phyloP scores from a whole-genome alignment of 2,113 vertebrate species.

The Excalfactoria chinensis region DNA sequence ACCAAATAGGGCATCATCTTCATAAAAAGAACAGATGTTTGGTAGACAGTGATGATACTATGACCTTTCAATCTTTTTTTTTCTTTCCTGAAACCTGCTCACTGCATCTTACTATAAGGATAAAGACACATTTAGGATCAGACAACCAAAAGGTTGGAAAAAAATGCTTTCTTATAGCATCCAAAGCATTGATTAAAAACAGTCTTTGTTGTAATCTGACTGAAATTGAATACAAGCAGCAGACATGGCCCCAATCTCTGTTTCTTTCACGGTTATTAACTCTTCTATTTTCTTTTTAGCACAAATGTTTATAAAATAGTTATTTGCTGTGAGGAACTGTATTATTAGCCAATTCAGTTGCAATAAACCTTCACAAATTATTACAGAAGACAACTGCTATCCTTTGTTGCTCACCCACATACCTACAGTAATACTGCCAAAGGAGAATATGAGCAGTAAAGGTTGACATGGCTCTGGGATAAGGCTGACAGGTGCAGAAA shows the following conservation, averaged over 20 bases:
- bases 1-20: not conserved
- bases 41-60: not conserved
- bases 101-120: not conserved
- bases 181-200: not conserved
- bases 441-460: not conserved
- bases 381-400: not conserved
- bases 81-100: not conserved
- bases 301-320: not conserved
- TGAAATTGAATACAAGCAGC: not conserved
- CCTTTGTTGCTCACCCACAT: not conserved
- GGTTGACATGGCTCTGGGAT: not conserved
- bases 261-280: accelerated
- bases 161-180: not conserved
- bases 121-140: not conserved
- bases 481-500: not conserved
- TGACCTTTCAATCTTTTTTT: not conserved
- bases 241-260: not conserved
- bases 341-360: not conserved
- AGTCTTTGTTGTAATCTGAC: accelerated
- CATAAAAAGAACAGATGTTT: not conserved
- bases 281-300: not conserved
- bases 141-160: not conserved
- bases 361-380: not conserved
- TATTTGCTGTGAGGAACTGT: not conserved
- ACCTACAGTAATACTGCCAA: not conserved